phyloP scores from a whole-genome alignment of 1,140 invertebrate genomes.

The Triops cancriformis region DNA sequence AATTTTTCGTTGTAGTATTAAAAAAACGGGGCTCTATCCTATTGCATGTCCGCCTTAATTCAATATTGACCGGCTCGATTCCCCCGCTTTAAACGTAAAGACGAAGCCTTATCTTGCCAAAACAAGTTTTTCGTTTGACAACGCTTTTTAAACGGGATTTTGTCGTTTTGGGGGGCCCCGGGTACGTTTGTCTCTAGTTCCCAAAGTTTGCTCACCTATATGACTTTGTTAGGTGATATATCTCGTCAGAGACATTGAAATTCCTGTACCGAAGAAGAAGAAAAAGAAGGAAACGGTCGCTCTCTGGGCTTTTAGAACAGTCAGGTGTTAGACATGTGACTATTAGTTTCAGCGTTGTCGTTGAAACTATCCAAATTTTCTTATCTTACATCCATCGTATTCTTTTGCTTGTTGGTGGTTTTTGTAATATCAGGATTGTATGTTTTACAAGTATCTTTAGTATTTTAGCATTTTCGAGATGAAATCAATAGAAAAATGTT shows the following conservation, averaged over 20 bases:
- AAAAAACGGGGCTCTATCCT: background rate
- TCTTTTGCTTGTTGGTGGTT: no score
- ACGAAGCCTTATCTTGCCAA: background rate
- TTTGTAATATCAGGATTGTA: no score
- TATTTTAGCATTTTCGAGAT: no score
- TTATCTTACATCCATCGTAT: no score
- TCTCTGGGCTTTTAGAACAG: no score
- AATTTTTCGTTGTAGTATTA: background rate
- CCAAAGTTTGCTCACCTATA: background rate
- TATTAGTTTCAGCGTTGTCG: no score
- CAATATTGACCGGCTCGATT: background rate
- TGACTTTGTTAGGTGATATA: background rate
- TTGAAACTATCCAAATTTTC: no score
- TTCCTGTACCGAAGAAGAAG: no score
- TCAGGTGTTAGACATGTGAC: no score
- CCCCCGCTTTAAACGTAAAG: background rate
- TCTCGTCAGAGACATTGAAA: background rate
- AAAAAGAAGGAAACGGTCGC: no score
- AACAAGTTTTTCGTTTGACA: background rate
- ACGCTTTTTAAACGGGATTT: background rate
- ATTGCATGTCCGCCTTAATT: background rate
- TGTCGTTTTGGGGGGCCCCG: background rate
- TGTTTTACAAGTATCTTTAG: no score
- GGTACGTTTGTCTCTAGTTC: background rate
- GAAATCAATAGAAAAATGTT: no score